Evolutionary conservation across 2,113 vertebrate species (phyloP).

Genomic region (Myotis yumanensis): DNA sequence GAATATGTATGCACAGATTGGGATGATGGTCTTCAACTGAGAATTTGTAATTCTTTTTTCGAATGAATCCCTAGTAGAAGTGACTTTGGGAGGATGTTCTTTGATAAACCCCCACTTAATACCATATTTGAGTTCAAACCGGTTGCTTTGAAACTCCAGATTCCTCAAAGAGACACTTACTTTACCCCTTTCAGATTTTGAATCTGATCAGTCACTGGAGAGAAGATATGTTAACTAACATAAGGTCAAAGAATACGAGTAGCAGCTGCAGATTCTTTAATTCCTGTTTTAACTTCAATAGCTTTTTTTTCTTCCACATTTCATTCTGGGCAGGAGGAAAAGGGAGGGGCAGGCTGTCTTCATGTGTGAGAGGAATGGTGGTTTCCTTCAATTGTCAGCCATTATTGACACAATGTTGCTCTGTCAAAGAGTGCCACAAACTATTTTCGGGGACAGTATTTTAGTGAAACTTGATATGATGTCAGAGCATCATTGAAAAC

Average conservation of each 20-base stretch:
- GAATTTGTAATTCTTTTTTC: conserved; percentile 49
- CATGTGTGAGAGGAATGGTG: conserved; percentile 25
- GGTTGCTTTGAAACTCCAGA: not conserved
- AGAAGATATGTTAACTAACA: not conserved
- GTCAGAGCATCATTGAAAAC: conserved; percentile 43
- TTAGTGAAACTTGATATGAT: conserved; percentile 58
- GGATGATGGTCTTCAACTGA: not conserved
- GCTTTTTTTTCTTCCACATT: not conserved
- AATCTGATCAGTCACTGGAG: not conserved
- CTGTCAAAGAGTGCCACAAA: conserved; percentile 26
- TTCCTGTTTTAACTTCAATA: conserved; percentile 22
- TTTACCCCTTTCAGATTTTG: not conserved
- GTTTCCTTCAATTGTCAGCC: conserved; percentile 22
- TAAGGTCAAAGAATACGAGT: not conserved
- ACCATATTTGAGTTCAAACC: conserved; percentile 3
- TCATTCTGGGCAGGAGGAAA: conserved; percentile 21
- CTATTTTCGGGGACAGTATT: conserved; percentile 47
- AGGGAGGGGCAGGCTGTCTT: not conserved
- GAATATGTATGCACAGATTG: conserved; percentile 35
- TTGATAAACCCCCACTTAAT: conserved; percentile 16
- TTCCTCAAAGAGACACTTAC: not conserved
- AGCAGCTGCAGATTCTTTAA: conserved; percentile 44
- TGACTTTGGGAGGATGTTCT: conserved; percentile 27
- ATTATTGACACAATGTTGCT: conserved; percentile 46
- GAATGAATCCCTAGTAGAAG: conserved; percentile 49